These are phyloP conservation scores for Phallusia fumigata DNA, from an alignment of 23 tunicate genomes.

Conservation along the genomic window DNA sequence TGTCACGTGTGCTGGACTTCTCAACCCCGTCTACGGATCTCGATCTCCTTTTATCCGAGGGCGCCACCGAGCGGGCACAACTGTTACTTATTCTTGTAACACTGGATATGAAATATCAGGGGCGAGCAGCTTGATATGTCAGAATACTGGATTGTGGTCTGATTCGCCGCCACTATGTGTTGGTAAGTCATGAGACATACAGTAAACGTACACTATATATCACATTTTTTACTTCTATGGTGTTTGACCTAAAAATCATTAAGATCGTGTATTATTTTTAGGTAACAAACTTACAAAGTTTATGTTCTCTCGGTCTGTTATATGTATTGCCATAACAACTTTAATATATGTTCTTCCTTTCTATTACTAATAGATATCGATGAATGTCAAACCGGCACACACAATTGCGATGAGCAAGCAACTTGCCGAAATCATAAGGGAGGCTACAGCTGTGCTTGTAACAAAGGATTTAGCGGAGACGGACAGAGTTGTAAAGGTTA, in stretches of 20 bases:
- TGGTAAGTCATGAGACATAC: no score
- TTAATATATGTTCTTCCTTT: no score
- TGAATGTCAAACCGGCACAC: constrained; percentile 39
- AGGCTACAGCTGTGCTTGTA: constrained; percentile 42
- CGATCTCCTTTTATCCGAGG: neutral
- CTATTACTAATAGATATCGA: constrained; percentile 33
- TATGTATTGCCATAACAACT: no score
- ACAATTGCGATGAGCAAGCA: constrained; percentile 38
- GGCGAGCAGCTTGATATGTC: neutral
- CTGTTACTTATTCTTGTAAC: constrained; percentile 32
- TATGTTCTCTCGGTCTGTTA: no score
- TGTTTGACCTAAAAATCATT: no score
- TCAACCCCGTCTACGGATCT: neutral
- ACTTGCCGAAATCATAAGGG: constrained; percentile 41
- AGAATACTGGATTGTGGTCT: neutral
- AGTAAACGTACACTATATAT: neutral
- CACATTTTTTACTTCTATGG: neutral
- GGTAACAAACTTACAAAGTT: no score
- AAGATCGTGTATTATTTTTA: no score
- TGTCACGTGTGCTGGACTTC: neutral
- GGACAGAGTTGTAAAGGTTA: constrained; percentile 37
- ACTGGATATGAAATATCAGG: constrained; percentile 22
- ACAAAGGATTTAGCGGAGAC: constrained; percentile 43
- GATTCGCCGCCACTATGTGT: constrained; percentile 22
- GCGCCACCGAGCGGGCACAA: constrained; percentile 9